phyloP scores from a whole-genome alignment of 1,140 invertebrate species.

The Lepidostoma basale region DNA sequence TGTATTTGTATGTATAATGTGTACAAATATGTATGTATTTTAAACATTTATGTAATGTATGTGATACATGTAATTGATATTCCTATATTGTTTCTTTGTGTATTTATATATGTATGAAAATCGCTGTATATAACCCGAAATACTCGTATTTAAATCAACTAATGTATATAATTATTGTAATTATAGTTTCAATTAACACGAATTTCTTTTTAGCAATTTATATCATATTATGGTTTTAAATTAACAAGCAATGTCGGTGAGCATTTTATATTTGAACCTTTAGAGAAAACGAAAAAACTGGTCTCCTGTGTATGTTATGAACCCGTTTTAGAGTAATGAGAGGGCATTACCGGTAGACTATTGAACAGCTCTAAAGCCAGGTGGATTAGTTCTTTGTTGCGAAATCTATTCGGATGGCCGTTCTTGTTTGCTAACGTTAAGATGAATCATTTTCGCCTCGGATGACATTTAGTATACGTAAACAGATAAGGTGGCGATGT shows the following conservation, averaged over 20 bases:
- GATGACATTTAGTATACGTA: no score
- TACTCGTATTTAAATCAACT: no score
- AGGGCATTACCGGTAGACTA: conserved; percentile 1
- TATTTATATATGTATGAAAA: no score
- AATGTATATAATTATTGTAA: neutral
- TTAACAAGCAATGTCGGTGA: neutral
- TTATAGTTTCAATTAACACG: neutral
- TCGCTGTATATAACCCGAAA: no score
- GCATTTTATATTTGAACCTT: neutral
- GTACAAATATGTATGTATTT: no score
- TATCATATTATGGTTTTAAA: neutral
- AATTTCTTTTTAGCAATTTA: neutral
- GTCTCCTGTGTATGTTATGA: conserved; percentile 27
- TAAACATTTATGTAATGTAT: no score
- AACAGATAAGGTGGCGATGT: no score
- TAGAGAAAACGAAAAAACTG: neutral
- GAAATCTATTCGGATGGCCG: neutral
- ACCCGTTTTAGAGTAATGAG: conserved; percentile 32
- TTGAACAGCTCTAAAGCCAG: conserved; percentile 9
- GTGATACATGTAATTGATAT: no score
- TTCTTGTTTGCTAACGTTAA: neutral
- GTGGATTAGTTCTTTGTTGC: conserved; percentile 25
- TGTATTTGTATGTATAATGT: no score
- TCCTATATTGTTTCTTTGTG: no score
- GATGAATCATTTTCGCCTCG: conserved; percentile 5